Evolutionary conservation across 2,797 vertebrate species (phyloP).

Genomic region (Florisuga fusca): DNA sequence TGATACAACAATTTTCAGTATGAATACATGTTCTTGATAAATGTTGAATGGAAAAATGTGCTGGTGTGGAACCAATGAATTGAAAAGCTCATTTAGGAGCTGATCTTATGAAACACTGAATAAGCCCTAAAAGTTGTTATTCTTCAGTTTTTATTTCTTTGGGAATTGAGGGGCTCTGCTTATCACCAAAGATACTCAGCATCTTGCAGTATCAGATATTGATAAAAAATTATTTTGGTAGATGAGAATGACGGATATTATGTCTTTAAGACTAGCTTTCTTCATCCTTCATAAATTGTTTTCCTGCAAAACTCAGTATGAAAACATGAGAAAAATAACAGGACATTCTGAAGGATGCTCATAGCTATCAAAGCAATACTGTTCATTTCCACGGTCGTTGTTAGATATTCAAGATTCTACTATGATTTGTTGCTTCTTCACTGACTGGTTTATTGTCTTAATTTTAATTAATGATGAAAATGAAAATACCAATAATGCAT

Average conservation of each 20-base stretch:
- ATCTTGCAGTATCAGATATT: background rate
- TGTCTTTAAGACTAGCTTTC: background rate
- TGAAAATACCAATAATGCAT: constrained; percentile 1
- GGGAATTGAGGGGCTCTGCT: background rate
- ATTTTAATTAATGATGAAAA: constrained; percentile 50
- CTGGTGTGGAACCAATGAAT: constrained; percentile 44
- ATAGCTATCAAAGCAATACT: background rate
- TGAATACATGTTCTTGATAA: constrained; percentile 19
- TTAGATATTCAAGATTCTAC: background rate
- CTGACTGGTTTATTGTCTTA: background rate
- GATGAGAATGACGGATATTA: background rate
- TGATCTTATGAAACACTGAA: constrained; percentile 17
- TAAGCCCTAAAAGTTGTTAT: background rate
- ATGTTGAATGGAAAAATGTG: background rate
- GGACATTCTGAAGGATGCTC: background rate
- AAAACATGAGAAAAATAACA: background rate
- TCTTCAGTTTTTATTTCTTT: background rate
- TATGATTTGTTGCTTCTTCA: background rate
- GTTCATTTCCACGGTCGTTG: background rate
- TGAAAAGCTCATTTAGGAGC: constrained; percentile 48
- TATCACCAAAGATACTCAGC: background rate
- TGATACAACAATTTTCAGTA: background rate
- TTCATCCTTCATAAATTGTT: background rate
- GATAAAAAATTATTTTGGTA: background rate
- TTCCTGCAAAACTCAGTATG: background rate